Percentiles rank a stretch among this genome's conserved stretches.
phyloP scores from a whole-genome alignment of 2,113 vertebrate species.

The Engraulis encrasicolus region DNA sequence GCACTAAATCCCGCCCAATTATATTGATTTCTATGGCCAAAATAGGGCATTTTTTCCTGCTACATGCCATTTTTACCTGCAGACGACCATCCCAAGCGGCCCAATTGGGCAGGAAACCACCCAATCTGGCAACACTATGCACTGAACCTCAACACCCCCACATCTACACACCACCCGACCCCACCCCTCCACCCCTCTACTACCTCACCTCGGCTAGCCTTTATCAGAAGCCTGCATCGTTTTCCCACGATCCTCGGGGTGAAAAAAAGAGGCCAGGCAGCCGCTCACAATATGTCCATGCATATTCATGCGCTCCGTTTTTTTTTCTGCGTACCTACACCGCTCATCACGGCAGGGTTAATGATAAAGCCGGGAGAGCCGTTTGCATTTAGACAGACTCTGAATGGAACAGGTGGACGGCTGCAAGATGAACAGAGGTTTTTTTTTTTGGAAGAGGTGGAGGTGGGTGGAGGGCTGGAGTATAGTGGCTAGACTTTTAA shows the following conservation, averaged over 20 bases:
- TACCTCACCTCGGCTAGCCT: neutral
- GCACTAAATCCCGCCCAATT: no score
- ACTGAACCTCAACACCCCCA: neutral
- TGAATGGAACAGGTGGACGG: conserved; percentile 1
- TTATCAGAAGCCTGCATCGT: conserved; percentile 59
- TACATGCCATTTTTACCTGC: no score
- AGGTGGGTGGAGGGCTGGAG: no score
- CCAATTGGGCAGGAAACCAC: no score
- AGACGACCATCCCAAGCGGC: no score
- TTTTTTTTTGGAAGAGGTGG: neutral
- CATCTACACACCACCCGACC: no score
- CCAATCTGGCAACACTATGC: no score
- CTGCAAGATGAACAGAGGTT: neutral
- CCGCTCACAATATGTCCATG: conserved; percentile 59
- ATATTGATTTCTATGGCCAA: no score
- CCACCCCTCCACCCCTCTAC: neutral
- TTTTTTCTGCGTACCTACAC: conserved; percentile 39
- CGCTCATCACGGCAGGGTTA: conserved; percentile 51
- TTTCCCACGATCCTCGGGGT: conserved; percentile 66
- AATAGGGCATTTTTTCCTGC: no score
- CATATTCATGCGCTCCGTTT: conserved; percentile 65
- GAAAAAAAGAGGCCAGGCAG: conserved; percentile 53
- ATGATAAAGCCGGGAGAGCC: conserved; percentile 45
- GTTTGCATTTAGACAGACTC: conserved; percentile 1
- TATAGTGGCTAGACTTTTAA: neutral